Conservation (phyloP, 2,797 vertebrate genomes). For the Acropternis orthonyx region DNA sequence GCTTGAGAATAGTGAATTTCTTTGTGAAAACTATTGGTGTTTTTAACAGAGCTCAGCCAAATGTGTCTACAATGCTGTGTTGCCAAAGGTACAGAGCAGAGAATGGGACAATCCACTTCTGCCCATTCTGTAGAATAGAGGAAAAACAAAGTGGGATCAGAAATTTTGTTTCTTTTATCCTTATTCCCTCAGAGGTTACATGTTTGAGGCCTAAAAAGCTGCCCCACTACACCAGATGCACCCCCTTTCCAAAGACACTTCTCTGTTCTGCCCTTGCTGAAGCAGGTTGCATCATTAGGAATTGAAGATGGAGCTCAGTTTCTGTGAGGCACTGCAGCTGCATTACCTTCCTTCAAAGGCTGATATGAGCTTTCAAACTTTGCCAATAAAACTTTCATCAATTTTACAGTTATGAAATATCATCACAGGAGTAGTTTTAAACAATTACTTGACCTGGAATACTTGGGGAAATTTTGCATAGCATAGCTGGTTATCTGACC, state of each 20-base stretch:
- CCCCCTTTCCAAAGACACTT: neutral
- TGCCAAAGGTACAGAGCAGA: neutral
- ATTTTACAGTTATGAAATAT: neutral
- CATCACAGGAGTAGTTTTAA: neutral
- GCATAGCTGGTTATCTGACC: neutral
- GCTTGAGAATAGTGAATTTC: neutral
- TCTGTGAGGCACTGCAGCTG: neutral
- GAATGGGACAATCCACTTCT: neutral
- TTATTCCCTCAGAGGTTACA: neutral
- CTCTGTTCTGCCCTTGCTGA: neutral
- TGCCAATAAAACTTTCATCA: neutral
- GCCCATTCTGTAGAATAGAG: neutral
- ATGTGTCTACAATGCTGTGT: neutral
- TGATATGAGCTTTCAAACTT: neutral
- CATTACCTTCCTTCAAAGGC: neutral
- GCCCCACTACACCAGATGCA: accelerated
- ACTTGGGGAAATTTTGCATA: neutral
- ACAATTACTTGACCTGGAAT: neutral
- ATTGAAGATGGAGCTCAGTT: neutral
- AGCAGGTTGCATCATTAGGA: neutral
- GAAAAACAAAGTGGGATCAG: neutral
- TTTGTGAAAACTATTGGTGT: neutral
- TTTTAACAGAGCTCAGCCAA: neutral
- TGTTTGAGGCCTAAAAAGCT: neutral
- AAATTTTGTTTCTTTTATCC: neutral